phyloP scores from a whole-genome alignment of 2,888 invertebrate species.

The Boloria euphrosyne region DNA sequence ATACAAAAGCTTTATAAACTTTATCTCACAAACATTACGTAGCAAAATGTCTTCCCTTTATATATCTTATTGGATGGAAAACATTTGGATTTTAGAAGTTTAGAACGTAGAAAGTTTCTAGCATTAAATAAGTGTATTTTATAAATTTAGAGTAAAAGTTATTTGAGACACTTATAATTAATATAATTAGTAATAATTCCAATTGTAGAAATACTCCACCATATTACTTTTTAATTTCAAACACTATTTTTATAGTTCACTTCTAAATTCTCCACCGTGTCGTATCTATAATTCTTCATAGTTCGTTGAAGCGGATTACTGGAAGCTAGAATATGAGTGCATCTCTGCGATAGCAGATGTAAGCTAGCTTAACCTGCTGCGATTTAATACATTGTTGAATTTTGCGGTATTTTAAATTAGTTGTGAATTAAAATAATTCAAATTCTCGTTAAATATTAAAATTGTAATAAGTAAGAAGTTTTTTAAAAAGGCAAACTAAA shows the following conservation, averaged over 20 bases:
- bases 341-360: constrained; percentile 31
- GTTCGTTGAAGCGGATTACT: constrained; percentile 29
- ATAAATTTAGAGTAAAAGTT: no score
- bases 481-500: neutral
- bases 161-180: no score
- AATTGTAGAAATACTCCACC: no score
- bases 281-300: constrained; percentile 3
- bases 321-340: constrained; percentile 39
- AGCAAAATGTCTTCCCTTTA: neutral
- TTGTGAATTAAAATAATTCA: neutral
- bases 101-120: neutral
- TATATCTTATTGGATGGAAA: constrained; percentile 6
- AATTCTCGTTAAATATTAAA: no score
- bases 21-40: constrained; percentile 12
- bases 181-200: no score
- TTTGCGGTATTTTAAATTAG: neutral
- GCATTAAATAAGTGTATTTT: neutral
- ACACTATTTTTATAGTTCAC: no score
- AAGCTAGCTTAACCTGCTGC: constrained; percentile 32
- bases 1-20: constrained; percentile 21
- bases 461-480: no score
- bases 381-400: constrained; percentile 19
- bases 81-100: neutral
- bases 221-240: no score
- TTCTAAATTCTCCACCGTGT: neutral